These are phyloP conservation scores for Oenanthe oenanthe DNA, from an alignment of 2,113 vertebrate species.

Conservation along the genomic window DNA sequence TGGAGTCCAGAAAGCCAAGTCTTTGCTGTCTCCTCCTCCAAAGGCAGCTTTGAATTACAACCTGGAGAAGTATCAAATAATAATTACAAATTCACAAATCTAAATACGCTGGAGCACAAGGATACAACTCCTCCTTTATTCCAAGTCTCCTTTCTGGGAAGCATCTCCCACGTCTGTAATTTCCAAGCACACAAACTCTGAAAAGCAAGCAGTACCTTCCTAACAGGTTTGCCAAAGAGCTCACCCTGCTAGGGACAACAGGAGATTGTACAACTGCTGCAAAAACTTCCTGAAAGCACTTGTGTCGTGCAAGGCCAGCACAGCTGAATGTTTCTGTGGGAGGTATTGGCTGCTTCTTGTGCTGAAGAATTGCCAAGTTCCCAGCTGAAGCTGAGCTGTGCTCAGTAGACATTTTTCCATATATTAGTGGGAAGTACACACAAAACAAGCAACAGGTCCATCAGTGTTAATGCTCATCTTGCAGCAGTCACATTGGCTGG, in stretches of 20 bases:
- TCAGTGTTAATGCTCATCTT: neutral
- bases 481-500: neutral
- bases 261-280: neutral
- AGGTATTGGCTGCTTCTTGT: neutral
- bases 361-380: neutral
- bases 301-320: neutral
- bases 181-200: neutral
- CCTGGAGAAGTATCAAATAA: neutral
- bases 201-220: neutral
- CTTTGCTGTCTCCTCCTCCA: neutral
- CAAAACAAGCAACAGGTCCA: neutral
- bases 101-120: neutral
- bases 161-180: neutral
- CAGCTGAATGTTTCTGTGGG: neutral
- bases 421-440: neutral
- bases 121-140: neutral
- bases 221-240: neutral
- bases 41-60: constrained; percentile 1
- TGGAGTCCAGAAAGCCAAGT: neutral
- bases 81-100: neutral
- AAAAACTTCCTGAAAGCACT: neutral
- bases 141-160: neutral
- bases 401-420: constrained; percentile 14
- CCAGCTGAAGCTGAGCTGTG: constrained; percentile 1
- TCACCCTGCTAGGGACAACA: neutral